These are phyloP conservation scores for Eupsilia transversa DNA, from an alignment of 2,888 invertebrate genomes.

Conservation along the genomic window DNA sequence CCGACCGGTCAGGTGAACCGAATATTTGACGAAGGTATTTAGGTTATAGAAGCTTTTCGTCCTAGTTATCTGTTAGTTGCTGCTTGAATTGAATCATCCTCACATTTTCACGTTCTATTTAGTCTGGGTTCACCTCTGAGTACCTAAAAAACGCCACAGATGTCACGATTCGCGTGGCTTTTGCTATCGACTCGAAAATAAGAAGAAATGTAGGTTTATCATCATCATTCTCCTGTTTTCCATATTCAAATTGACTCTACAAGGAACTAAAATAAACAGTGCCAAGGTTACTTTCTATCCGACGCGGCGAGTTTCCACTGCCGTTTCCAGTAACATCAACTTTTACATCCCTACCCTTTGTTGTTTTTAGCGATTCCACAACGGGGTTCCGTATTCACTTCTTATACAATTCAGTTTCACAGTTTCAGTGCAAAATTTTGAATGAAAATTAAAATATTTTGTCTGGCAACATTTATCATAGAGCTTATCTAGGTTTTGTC, in stretches of 20 bases:
- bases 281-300: neutral
- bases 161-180: neutral
- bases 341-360: conserved; percentile 49
- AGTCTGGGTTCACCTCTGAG: neutral
- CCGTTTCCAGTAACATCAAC: conserved; percentile 45
- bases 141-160: neutral
- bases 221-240: neutral
- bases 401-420: conserved; percentile 68
- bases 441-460: conserved; percentile 66
- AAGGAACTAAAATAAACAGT: conserved; percentile 14
- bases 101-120: neutral
- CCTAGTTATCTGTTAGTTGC: neutral
- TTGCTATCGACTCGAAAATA: neutral
- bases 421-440: conserved; percentile 66
- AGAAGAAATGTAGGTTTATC: neutral
- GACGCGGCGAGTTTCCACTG: neutral
- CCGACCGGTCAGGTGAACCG: conserved; percentile 32
- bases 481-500: conserved; percentile 64
- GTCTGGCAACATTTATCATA: conserved; percentile 63
- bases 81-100: conserved; percentile 1
- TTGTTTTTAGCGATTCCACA: conserved; percentile 72
- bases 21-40: conserved; percentile 41
- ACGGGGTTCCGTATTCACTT: conserved; percentile 70
- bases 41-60: neutral
- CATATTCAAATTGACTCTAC: conserved; percentile 1